These are phyloP conservation scores for Pionites leucogaster DNA, from an alignment of 2,113 vertebrate genomes.

Conservation along the genomic window DNA sequence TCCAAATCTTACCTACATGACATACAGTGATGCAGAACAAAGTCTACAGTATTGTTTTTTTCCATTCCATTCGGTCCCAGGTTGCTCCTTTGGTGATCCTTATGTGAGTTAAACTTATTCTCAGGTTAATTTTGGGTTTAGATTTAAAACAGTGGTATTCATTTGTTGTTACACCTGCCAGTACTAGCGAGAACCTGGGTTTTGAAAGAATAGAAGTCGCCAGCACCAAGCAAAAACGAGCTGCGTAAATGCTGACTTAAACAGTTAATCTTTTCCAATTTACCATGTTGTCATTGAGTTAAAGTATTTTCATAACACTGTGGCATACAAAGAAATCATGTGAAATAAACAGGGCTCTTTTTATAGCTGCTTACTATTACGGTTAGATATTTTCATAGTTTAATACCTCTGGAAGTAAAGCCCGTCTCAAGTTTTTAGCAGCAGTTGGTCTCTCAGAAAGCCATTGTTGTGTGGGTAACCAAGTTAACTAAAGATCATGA, in stretches of 20 bases:
- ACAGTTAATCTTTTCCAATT: conserved; percentile 40
- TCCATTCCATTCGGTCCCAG: fast-evolving
- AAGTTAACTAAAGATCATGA: conserved; percentile 60
- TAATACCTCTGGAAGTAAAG: conserved; percentile 65
- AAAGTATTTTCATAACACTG: conserved; percentile 46
- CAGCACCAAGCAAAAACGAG: neutral
- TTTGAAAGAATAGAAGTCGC: neutral
- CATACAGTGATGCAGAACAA: fast-evolving
- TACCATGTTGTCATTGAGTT: conserved; percentile 34
- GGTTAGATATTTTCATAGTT: conserved; percentile 64
- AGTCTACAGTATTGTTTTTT: neutral
- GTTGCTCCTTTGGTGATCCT: neutral
- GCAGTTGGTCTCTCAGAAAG: conserved; percentile 59
- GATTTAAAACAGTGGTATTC: neutral
- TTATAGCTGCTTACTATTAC: conserved; percentile 65
- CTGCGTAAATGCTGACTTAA: neutral
- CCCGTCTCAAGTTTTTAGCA: conserved; percentile 31
- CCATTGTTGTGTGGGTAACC: conserved; percentile 64
- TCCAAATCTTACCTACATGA: neutral
- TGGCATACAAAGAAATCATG: conserved; percentile 28
- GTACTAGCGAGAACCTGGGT: neutral
- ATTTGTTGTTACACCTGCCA: fast-evolving
- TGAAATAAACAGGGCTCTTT: conserved; percentile 66
- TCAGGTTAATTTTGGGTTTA: neutral
- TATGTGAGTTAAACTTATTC: neutral